Conservation (phyloP, 1,140 invertebrate species). For the Fopius arisanus region DNA sequence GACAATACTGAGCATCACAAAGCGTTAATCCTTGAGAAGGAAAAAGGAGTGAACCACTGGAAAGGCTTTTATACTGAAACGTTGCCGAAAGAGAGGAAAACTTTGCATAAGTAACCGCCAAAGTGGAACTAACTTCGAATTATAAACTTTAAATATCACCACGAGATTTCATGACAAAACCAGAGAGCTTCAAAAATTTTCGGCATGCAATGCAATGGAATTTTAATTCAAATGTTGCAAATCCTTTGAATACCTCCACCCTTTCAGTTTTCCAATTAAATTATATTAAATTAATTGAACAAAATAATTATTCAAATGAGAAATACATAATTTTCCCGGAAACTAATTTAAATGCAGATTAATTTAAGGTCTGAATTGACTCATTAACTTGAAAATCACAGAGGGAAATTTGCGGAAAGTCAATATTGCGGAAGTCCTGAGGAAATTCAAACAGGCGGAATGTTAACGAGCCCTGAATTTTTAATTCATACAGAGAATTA, state of each 20-base stretch:
- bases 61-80: not conserved
- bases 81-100: not conserved
- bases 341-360: too few relatives aligned
- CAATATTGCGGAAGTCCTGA: not conserved
- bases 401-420: not conserved
- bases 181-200: not conserved
- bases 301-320: too few relatives aligned
- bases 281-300: too few relatives aligned
- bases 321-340: too few relatives aligned
- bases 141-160: constrained; percentile 2
- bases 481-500: not conserved
- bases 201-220: too few relatives aligned
- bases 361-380: too few relatives aligned
- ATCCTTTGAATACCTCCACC: too few relatives aligned
- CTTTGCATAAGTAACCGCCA: not conserved
- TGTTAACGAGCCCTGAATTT: not conserved
- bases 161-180: not conserved
- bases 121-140: constrained; percentile 4
- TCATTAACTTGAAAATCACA: not conserved
- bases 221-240: too few relatives aligned
- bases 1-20: constrained; percentile 3
- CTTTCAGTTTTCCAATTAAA: too few relatives aligned
- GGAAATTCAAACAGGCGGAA: not conserved
- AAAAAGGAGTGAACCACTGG: not conserved
- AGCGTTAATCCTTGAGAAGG: constrained; percentile 14